Conservation (phyloP, 2,797 vertebrate genomes). For the Antrozous pallidus region DNA sequence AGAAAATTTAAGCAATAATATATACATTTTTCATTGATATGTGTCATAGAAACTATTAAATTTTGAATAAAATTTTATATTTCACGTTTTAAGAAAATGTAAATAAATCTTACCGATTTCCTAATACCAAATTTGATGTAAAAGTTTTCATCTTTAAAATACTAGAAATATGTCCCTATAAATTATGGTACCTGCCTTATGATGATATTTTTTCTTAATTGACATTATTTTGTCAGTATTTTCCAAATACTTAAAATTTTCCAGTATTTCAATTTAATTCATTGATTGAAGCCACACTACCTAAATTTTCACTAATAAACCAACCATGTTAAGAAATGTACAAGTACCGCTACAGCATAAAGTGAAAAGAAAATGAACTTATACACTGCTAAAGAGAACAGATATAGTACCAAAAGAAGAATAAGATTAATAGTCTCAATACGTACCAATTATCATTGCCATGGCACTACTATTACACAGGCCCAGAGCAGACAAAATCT, state of each 20-base stretch:
- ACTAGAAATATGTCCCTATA: background rate
- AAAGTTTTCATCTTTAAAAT: background rate
- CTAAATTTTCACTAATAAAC: background rate
- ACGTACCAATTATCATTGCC: conserved; percentile 99
- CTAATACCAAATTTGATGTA: background rate
- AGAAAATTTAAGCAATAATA: conserved; percentile 15
- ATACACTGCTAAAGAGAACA: background rate
- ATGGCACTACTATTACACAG: conserved; percentile 99
- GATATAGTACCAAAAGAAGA: background rate
- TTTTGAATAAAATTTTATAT: background rate
- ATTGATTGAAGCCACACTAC: background rate
- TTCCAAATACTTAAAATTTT: background rate
- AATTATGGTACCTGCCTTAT: background rate
- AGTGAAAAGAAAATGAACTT: background rate
- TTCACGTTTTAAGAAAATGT: background rate
- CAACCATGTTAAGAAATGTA: background rate
- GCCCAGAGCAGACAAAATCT: conserved; percentile 96
- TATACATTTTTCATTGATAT: background rate
- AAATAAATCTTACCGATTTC: background rate
- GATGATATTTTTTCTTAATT: background rate
- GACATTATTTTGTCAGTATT: background rate
- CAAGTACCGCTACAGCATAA: background rate
- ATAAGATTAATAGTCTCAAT: conserved; percentile 47
- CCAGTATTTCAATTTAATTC: background rate
- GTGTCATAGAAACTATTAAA: background rate